Percentiles rank a stretch among this genome's conserved stretches.
phyloP scores from a whole-genome alignment of 1,140 invertebrate species.

The Nebria ingens region DNA sequence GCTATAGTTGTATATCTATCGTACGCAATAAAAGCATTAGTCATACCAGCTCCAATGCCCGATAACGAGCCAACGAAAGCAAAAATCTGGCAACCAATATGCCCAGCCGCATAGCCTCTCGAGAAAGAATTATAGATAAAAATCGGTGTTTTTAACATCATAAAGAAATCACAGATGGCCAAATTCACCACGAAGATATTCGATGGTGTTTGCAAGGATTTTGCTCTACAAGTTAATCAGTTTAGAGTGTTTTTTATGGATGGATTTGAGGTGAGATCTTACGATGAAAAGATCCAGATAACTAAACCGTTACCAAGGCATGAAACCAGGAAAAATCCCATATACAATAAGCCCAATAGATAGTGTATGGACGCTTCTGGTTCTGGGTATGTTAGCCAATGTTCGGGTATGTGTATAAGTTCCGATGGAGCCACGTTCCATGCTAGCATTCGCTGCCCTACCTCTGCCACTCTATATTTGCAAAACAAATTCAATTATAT shows the following conservation, averaged over 20 bases:
- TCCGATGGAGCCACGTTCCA: conserved; percentile 70
- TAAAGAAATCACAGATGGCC: conserved; percentile 75
- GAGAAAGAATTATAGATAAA: conserved; percentile 81
- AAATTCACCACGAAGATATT: conserved; percentile 85
- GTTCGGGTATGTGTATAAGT: conserved; percentile 63
- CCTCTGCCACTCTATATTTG: conserved; percentile 13
- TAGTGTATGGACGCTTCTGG: conserved; percentile 75
- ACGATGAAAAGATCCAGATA: conserved; percentile 79
- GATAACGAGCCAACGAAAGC: conserved; percentile 63
- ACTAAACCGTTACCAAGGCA: conserved; percentile 79
- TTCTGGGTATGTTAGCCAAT: conserved; percentile 70
- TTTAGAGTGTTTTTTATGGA: background rate
- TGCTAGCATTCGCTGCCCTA: conserved; percentile 46
- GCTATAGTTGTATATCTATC: conserved; percentile 64
- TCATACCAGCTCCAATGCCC: conserved; percentile 69
- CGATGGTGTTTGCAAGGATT: conserved; percentile 73
- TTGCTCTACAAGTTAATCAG: conserved; percentile 49
- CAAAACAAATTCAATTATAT: too few relatives aligned
- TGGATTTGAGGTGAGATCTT: too few relatives aligned
- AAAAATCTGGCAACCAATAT: conserved; percentile 67
- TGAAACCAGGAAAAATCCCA: conserved; percentile 65
- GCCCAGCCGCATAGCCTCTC: conserved; percentile 60
- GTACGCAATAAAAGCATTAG: conserved; percentile 53
- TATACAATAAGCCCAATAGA: conserved; percentile 68
- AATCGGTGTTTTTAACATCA: conserved; percentile 79